Conservation (phyloP, 2,888 invertebrate genomes). For the Pharmacophagus antenor region DNA sequence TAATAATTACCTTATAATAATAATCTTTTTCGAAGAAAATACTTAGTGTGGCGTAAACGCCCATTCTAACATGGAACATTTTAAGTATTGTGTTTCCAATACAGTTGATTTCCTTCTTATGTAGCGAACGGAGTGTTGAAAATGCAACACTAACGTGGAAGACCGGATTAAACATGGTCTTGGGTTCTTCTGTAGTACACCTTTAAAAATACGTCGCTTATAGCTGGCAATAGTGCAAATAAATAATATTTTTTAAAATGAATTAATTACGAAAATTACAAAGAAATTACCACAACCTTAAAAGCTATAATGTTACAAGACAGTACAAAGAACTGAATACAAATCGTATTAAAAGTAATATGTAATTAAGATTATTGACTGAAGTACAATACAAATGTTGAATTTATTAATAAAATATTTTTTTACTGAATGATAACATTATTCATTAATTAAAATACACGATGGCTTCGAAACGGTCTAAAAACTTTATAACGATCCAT, state of each 20-base stretch:
- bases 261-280: background rate
- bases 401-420: background rate
- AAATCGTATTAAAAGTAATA: no score
- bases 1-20: no score
- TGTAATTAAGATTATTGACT: no score
- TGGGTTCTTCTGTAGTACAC: background rate
- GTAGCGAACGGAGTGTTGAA: slow-evolving; percentile 29
- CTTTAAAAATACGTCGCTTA: background rate
- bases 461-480: no score
- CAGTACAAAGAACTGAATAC: no score
- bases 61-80: no score
- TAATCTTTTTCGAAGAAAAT: no score
- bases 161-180: slow-evolving; percentile 4
- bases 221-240: background rate
- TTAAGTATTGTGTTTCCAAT: no score
- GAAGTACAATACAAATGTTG: background rate
- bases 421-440: background rate
- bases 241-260: background rate
- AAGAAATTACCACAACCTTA: no score
- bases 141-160: slow-evolving; percentile 32
- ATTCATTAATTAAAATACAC: background rate
- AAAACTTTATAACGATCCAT: background rate
- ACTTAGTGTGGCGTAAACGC: slow-evolving; percentile 10
- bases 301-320: no score
- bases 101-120: no score